Conservation (phyloP, 1,140 invertebrate genomes). For the Drosophila repleta region DNA sequence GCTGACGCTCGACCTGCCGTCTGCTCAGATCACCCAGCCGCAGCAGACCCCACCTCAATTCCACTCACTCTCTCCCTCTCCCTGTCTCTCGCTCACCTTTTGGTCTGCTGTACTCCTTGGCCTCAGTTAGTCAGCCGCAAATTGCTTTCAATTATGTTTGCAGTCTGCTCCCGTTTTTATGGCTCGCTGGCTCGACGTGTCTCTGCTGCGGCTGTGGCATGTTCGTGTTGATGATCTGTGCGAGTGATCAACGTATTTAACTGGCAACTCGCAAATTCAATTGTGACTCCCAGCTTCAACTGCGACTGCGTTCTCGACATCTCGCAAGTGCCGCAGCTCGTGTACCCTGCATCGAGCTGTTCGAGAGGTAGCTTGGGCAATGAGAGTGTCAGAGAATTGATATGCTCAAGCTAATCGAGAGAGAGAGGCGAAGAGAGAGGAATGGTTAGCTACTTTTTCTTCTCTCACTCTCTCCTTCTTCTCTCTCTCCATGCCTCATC, state of each 20-base stretch:
- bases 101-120: constrained; percentile 5
- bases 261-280: constrained; percentile 63
- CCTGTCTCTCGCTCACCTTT: not conserved
- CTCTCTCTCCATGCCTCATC: not conserved
- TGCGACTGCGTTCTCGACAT: constrained; percentile 58
- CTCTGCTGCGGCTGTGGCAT: constrained; percentile 57
- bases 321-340: constrained; percentile 18
- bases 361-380: no score
- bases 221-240: constrained; percentile 70
- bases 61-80: not conserved
- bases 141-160: constrained; percentile 81
- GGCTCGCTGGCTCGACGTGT: constrained; percentile 71
- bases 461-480: no score
- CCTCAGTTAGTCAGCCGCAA: constrained; percentile 65
- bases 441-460: no score
- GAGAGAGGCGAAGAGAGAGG: no score
- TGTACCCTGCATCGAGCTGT: not conserved
- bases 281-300: constrained; percentile 18
- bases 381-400: no score
- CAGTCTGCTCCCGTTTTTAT: constrained; percentile 80
- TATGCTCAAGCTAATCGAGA: not conserved
- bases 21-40: constrained; percentile 35
- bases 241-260: constrained; percentile 74
- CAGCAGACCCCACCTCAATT: constrained; percentile 2
- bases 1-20: constrained; percentile 52